phyloP scores from a whole-genome alignment of 2,888 invertebrate species.

The Nemoura dubitans region DNA sequence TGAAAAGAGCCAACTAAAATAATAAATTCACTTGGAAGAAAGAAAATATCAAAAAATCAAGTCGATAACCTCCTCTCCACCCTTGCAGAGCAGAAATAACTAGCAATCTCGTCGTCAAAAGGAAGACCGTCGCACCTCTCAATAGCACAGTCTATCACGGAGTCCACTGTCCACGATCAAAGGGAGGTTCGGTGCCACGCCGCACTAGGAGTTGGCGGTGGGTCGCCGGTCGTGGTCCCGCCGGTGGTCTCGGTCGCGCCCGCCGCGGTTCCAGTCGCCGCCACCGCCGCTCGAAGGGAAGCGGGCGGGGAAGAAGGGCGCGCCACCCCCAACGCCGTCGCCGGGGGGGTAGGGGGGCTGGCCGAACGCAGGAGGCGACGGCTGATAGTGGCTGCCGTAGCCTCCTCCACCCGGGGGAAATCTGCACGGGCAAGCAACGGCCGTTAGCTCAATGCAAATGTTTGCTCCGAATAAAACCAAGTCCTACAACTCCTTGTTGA shows the following conservation, averaged over 20 bases:
- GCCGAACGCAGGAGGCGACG: slow-evolving; percentile 37
- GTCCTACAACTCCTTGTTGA: no score
- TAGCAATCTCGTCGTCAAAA: not conserved
- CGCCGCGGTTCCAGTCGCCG: slow-evolving; percentile 44
- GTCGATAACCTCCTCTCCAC: not conserved
- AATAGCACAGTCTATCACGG: not conserved
- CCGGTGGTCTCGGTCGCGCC: slow-evolving; percentile 61
- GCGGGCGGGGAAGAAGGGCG: slow-evolving; percentile 47
- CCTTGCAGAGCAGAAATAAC: not conserved
- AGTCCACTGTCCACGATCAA: not conserved
- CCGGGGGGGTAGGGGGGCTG: slow-evolving; percentile 43
- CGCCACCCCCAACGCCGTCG: slow-evolving; percentile 42
- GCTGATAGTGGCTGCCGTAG: slow-evolving; percentile 45
- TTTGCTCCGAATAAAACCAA: no score
- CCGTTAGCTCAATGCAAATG: no score
- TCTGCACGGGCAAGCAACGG: slow-evolving; percentile 13
- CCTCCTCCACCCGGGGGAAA: slow-evolving; percentile 47
- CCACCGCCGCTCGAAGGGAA: slow-evolving; percentile 44
- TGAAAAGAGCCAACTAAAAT: not conserved
- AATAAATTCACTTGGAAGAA: not conserved
- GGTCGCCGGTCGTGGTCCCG: slow-evolving; percentile 73
- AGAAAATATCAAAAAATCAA: not conserved
- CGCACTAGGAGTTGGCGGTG: slow-evolving; percentile 52
- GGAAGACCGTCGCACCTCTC: not conserved
- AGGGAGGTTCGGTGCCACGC: not conserved